These are phyloP conservation scores for Indicator indicator DNA, from an alignment of 2,113 vertebrate species.

Conservation along the genomic window DNA sequence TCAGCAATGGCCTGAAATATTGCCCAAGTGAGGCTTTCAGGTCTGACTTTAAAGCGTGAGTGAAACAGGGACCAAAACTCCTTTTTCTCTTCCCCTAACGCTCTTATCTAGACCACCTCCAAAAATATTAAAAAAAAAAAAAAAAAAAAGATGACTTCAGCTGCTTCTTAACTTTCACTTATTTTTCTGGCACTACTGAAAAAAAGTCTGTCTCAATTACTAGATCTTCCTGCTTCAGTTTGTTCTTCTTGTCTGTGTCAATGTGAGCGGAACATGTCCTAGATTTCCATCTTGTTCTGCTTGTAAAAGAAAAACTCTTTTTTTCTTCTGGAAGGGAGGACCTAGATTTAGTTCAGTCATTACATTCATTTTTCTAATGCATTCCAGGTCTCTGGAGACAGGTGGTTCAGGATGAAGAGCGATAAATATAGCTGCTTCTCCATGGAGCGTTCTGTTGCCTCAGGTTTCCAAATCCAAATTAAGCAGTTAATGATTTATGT, in stretches of 20 bases:
- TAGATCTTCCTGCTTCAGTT: background rate
- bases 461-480: conserved; percentile 64
- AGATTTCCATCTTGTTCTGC: background rate
- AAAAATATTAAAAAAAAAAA: background rate
- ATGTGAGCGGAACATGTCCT: background rate
- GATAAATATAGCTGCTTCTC: conserved; percentile 41
- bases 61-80: background rate
- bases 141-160: background rate
- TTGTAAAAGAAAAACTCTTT: background rate
- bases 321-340: background rate
- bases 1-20: background rate
- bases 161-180: background rate
- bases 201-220: background rate
- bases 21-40: background rate
- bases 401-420: conserved; percentile 16
- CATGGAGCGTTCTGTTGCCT: conserved; percentile 40
- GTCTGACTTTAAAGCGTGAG: background rate
- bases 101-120: background rate
- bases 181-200: background rate
- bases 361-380: conserved; percentile 33
- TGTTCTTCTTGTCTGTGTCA: background rate
- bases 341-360: background rate
- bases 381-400: conserved; percentile 47
- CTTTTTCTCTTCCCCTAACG: background rate
- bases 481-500: conserved; percentile 68